Evolutionary conservation across 2,888 invertebrate genomes (phyloP).

Genomic region (Strigamia transsilvanica): DNA sequence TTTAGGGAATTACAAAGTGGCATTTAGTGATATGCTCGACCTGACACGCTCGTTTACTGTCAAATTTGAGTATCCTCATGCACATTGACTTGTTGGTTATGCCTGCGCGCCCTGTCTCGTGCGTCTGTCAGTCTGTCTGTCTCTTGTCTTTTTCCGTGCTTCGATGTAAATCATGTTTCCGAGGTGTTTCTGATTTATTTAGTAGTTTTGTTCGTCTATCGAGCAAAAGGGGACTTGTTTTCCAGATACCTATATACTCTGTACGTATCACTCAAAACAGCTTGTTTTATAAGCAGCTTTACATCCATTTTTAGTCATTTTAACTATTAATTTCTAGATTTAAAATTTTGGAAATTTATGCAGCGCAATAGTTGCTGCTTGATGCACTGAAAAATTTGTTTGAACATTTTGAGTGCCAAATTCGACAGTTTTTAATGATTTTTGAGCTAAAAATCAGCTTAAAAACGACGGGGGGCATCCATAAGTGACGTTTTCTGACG

Average conservation of each 20-base stretch:
- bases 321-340: too few species aligned
- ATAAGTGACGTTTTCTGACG: too few species aligned
- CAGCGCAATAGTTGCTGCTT: too few species aligned
- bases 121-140: slow-evolving; percentile 8
- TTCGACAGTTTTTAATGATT: too few species aligned
- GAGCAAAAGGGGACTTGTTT: slow-evolving; percentile 2
- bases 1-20: slow-evolving; percentile 54
- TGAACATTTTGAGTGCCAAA: too few species aligned
- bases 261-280: too few species aligned
- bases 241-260: not conserved
- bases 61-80: slow-evolving; percentile 52
- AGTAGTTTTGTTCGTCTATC: slow-evolving; percentile 8
- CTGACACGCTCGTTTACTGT: slow-evolving; percentile 54
- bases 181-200: slow-evolving; percentile 8
- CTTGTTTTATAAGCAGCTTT: too few species aligned
- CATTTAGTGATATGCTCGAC: slow-evolving; percentile 53
- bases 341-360: too few species aligned
- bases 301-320: too few species aligned
- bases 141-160: not conserved
- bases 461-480: too few species aligned
- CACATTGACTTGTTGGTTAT: slow-evolving; percentile 8
- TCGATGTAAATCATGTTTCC: not conserved
- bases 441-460: too few species aligned
- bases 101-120: slow-evolving; percentile 1
- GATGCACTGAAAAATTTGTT: too few species aligned